A percentile compares a stretch with the other conserved stretches of the same genome.
Evolutionary conservation across 2,888 invertebrate species (phyloP).

Genomic region (Drosophila stalkeri): DNA sequence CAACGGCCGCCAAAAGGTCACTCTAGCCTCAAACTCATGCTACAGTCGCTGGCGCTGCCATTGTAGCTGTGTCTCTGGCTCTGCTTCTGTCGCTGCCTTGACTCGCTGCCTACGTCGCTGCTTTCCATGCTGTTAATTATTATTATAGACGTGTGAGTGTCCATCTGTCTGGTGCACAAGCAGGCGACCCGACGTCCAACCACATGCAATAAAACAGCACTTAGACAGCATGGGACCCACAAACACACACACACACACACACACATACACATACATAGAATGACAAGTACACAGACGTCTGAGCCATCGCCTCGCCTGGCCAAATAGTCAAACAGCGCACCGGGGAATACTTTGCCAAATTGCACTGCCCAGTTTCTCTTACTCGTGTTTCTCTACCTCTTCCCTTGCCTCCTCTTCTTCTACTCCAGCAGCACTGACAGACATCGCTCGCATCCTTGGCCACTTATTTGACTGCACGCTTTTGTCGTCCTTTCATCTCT

Average conservation of each 20-base stretch:
- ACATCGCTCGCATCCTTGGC: conserved; percentile 48
- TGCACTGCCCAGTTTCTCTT: conserved; percentile 58
- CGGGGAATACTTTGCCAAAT: conserved; percentile 79
- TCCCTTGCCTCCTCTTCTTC: not conserved
- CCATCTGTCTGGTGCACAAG: conserved; percentile 48
- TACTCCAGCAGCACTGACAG: not conserved
- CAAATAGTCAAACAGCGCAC: conserved; percentile 70
- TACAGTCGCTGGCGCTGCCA: not conserved
- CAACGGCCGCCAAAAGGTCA: conserved; percentile 30
- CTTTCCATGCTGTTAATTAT: conserved; percentile 83
- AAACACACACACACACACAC: conserved; percentile 2
- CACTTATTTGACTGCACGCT: conserved; percentile 72
- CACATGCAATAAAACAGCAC: conserved; percentile 80
- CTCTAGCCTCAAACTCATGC: not conserved
- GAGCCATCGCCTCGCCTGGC: conserved; percentile 34
- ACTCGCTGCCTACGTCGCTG: conserved; percentile 14
- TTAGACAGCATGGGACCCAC: conserved; percentile 58
- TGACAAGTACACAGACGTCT: conserved; percentile 38
- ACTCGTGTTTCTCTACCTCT: not conserved
- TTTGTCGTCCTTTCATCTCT: conserved; percentile 57
- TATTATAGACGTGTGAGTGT: conserved; percentile 82
- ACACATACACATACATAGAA: conserved; percentile 15
- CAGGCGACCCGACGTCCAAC: conserved; percentile 59
- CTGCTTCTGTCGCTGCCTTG: conserved; percentile 10
- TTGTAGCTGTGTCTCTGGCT: conserved; percentile 7